phyloP scores from a whole-genome alignment of 2,113 vertebrate species.

The Rhea pennata region DNA sequence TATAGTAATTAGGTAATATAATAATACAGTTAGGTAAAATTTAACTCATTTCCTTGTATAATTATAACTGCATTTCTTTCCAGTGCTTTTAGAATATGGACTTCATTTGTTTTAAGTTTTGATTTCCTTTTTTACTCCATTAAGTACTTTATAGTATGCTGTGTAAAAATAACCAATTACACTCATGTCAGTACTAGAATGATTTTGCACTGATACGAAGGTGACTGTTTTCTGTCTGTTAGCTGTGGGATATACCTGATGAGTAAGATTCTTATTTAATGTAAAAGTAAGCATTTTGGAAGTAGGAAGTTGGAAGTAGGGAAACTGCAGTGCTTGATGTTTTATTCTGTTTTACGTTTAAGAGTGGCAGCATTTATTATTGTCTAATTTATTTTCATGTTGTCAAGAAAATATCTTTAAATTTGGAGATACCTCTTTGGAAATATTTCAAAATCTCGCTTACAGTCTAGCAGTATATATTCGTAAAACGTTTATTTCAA shows the following conservation, averaged over 20 bases:
- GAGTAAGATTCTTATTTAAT: neutral
- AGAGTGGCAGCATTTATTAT: neutral
- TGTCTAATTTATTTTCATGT: neutral
- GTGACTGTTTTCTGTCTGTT: neutral
- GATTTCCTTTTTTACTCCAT: neutral
- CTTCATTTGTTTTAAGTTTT: neutral
- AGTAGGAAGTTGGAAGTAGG: neutral
- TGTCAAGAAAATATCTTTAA: neutral
- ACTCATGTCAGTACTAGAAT: neutral
- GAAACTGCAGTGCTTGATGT: neutral
- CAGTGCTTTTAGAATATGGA: neutral
- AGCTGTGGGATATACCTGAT: fast-evolving
- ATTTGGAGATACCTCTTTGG: neutral
- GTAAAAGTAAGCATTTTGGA: neutral
- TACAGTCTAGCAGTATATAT: neutral
- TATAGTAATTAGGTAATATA: neutral
- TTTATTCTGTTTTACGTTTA: neutral
- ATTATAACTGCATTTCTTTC: neutral
- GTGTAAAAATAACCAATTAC: neutral
- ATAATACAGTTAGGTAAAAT: neutral
- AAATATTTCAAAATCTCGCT: neutral
- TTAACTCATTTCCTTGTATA: neutral
- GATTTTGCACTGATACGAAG: neutral
- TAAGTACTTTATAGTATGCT: neutral
- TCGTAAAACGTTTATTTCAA: neutral